A percentile compares a stretch with the other conserved stretches of the same genome.
phyloP scores from a whole-genome alignment of 2,888 invertebrate species.

The Erebia aethiops region DNA sequence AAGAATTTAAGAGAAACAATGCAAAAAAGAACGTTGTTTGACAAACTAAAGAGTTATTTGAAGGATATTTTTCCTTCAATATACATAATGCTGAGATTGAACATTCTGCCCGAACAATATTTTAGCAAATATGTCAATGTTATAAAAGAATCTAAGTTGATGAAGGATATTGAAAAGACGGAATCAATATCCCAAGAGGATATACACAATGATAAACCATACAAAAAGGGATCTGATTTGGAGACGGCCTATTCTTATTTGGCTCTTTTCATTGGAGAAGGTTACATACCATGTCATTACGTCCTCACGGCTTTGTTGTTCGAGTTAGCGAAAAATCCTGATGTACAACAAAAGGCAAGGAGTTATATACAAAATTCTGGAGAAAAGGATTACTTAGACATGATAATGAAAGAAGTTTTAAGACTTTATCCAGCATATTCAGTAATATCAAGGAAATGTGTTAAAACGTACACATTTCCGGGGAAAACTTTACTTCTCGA shows the following conservation, averaged over 20 bases:
- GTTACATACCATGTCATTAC: slow-evolving; percentile 68
- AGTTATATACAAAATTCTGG: slow-evolving; percentile 47
- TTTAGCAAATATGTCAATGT: slow-evolving; percentile 52
- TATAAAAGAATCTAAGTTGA: slow-evolving; percentile 57
- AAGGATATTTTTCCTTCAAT: slow-evolving; percentile 73
- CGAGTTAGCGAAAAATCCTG: slow-evolving; percentile 62
- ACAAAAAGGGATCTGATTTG: slow-evolving; percentile 44
- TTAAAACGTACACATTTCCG: slow-evolving; percentile 63
- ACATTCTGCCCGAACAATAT: slow-evolving; percentile 55
- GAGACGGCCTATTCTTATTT: slow-evolving; percentile 61
- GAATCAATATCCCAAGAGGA: slow-evolving; percentile 57
- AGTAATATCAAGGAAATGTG: slow-evolving; percentile 66
- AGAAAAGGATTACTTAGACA: slow-evolving; percentile 60
- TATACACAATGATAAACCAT: slow-evolving; percentile 52
- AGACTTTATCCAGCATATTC: slow-evolving; percentile 72
- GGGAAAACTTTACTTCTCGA: slow-evolving; percentile 65
- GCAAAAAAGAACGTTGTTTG: slow-evolving; percentile 56
- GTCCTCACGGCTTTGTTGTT: slow-evolving; percentile 62
- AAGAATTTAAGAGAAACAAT: slow-evolving; percentile 57
- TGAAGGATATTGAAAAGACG: slow-evolving; percentile 56
- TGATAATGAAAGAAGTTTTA: slow-evolving; percentile 68
- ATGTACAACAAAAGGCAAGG: slow-evolving; percentile 62
- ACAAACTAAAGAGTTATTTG: slow-evolving; percentile 68
- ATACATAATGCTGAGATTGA: slow-evolving; percentile 61
- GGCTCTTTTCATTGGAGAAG: slow-evolving; percentile 67